Evolutionary conservation across 2,113 vertebrate genomes (phyloP).

Genomic region (Hippoglossus stenolepis): DNA sequence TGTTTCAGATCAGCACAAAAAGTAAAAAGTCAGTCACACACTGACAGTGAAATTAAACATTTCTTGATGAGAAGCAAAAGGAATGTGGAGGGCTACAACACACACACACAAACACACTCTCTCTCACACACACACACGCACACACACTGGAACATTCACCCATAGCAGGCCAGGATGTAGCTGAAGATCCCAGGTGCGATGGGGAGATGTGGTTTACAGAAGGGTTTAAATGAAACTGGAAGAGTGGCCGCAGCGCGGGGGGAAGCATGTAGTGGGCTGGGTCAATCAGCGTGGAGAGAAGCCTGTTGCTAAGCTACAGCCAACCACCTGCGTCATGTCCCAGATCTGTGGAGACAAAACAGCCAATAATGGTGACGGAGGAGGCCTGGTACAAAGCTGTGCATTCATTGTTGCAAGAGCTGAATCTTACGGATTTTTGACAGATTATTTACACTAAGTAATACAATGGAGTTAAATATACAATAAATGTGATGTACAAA

Average conservation of each 20-base stretch:
- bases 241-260: constrained; percentile 23
- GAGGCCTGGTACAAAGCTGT: not conserved
- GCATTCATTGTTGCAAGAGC: not conserved
- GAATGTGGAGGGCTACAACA: not conserved
- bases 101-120: not conserved
- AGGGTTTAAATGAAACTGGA: constrained; percentile 72
- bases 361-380: constrained; percentile 10
- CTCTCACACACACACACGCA: not conserved
- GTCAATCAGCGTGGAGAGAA: constrained; percentile 89
- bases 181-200: constrained; percentile 41
- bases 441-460: too few species aligned
- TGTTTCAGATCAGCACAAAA: constrained; percentile 40
- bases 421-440: too few species aligned
- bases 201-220: constrained; percentile 62
- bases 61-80: constrained; percentile 34
- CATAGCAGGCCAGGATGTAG: constrained; percentile 39
- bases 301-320: constrained; percentile 93
- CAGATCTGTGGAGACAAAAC: constrained; percentile 88
- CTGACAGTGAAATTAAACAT: constrained; percentile 23
- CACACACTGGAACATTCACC: constrained; percentile 1
- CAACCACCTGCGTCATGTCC: constrained; percentile 97
- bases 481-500: too few species aligned
- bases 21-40: constrained; percentile 24
- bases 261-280: constrained; percentile 20
- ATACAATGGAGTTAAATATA: too few species aligned